Conservation (phyloP, 2,797 vertebrate genomes). For the Megalops cyprinoides region DNA sequence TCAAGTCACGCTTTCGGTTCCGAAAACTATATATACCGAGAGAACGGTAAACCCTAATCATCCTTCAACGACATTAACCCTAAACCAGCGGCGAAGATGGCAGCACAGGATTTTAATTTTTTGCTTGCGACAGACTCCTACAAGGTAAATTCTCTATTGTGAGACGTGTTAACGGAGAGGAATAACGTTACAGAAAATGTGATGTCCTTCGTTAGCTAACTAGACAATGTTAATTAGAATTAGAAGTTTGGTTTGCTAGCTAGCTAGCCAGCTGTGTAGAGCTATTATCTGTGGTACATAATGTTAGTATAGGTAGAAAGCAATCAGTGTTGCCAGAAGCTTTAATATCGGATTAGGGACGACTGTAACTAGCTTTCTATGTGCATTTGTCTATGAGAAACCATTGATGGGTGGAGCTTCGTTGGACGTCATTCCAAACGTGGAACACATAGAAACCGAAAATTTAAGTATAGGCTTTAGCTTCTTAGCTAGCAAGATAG, state of each 20-base stretch:
- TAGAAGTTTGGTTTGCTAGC: background rate
- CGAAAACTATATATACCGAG: background rate
- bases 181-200: background rate
- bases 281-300: too few relatives aligned
- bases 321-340: too few relatives aligned
- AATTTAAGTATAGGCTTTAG: too few relatives aligned
- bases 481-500: background rate
- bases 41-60: background rate
- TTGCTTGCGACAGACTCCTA: constrained; percentile 78
- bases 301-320: too few relatives aligned
- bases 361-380: too few relatives aligned
- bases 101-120: constrained; percentile 75
- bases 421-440: background rate
- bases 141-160: constrained; percentile 65
- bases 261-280: too few relatives aligned
- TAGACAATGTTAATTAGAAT: background rate
- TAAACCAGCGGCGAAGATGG: constrained; percentile 63
- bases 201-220: background rate
- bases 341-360: background rate
- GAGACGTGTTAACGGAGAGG: background rate
- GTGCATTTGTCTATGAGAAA: background rate
- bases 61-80: background rate
- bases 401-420: background rate
- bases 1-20: constrained; percentile 1
- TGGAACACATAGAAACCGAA: too few relatives aligned